These are phyloP conservation scores for Bilobella aurantiaca DNA, from an alignment of 1,140 invertebrate genomes.

Conservation along the genomic window DNA sequence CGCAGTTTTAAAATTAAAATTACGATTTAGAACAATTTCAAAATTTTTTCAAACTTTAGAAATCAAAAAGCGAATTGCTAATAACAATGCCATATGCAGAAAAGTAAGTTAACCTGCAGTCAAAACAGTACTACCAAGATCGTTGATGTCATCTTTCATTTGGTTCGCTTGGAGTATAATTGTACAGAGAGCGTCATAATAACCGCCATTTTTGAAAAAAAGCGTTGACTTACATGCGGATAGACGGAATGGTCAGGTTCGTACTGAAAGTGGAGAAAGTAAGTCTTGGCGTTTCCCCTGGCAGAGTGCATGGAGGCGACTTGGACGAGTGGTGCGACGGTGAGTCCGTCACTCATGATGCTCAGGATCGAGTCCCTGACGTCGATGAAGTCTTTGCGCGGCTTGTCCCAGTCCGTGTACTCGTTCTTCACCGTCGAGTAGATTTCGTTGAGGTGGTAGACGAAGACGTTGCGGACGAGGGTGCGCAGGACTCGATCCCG, in stretches of 20 bases:
- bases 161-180: no score
- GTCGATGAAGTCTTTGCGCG: conserved; percentile 46
- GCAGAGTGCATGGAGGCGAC: conserved; percentile 66
- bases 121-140: no score
- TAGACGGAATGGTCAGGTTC: conserved; percentile 61
- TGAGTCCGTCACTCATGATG: conserved; percentile 74
- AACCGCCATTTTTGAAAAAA: no score
- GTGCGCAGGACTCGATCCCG: conserved; percentile 73
- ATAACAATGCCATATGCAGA: no score
- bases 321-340: conserved; percentile 66
- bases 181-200: no score
- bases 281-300: conserved; percentile 61
- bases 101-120: no score
- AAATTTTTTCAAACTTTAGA: no score
- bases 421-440: conserved; percentile 82
- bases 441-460: conserved; percentile 80
- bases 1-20: not conserved
- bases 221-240: conserved; percentile 51
- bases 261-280: conserved; percentile 79
- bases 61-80: no score
- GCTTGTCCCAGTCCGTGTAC: conserved; percentile 83
- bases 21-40: not conserved
- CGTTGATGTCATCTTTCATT: no score
- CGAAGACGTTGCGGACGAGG: conserved; percentile 76
- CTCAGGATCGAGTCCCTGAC: conserved; percentile 61